Percentiles rank a stretch among this genome's conserved stretches.
These are phyloP conservation scores for Urocyon cinereoargenteus DNA, from an alignment of 2,797 vertebrate species.

Conservation along the genomic window DNA sequence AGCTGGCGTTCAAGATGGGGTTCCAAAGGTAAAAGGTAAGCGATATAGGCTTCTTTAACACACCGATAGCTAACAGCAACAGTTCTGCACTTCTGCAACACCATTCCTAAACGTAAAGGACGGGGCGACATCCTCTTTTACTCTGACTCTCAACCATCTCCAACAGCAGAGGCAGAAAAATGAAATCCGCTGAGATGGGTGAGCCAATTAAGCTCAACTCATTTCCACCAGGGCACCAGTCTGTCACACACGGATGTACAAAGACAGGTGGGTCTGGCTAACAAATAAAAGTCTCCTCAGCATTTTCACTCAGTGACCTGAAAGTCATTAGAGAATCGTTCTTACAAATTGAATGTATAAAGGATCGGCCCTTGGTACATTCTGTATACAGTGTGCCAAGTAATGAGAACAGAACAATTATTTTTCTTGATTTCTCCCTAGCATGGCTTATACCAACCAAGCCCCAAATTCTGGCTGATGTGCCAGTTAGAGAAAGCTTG, in stretches of 20 bases:
- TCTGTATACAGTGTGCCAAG: neutral
- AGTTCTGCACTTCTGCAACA: neutral
- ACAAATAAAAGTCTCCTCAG: neutral
- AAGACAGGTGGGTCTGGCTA: neutral
- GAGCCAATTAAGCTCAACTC: neutral
- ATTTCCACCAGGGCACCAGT: neutral
- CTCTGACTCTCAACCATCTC: neutral
- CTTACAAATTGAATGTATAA: neutral
- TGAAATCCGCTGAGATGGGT: neutral
- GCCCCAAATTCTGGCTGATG: neutral
- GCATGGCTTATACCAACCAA: neutral
- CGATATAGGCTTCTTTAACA: neutral
- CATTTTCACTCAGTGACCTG: slow-evolving; percentile 11
- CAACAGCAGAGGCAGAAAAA: slow-evolving; percentile 46
- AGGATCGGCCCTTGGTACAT: neutral
- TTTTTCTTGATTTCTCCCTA: slow-evolving; percentile 30
- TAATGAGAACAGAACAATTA: neutral
- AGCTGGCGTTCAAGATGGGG: slow-evolving; percentile 58
- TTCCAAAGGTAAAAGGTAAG: slow-evolving; percentile 63
- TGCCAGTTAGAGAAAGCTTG: slow-evolving; percentile 5
- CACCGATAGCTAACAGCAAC: neutral
- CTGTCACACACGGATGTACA: neutral
- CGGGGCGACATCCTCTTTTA: neutral
- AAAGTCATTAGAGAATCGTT: neutral
- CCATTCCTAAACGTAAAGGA: neutral